A percentile compares a stretch with the other conserved stretches of the same genome.
These are phyloP conservation scores for Malaclemys terrapin DNA, from an alignment of 2,113 vertebrate genomes.

Conservation along the genomic window DNA sequence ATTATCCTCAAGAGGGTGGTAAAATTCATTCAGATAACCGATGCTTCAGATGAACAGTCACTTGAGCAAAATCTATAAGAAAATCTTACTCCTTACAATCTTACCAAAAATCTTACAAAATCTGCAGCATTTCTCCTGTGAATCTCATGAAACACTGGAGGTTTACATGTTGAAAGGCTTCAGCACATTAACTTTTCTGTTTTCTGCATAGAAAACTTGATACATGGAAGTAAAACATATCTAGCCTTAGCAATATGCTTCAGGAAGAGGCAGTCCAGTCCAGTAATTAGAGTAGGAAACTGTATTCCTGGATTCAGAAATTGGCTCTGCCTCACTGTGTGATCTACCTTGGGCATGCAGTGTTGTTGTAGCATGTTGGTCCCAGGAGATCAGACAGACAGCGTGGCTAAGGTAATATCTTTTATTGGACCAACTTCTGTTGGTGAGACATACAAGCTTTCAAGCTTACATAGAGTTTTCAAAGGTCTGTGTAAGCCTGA, in stretches of 20 bases:
- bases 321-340: too few relatives aligned
- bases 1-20: too few relatives aligned
- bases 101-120: background rate
- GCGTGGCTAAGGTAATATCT: too few relatives aligned
- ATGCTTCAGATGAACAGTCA: too few relatives aligned
- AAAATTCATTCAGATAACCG: too few relatives aligned
- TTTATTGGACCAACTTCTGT: background rate
- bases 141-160: background rate
- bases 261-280: background rate
- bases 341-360: too few relatives aligned
- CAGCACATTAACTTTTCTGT: background rate
- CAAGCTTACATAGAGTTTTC: background rate
- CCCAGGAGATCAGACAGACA: background rate
- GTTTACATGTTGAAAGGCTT: background rate
- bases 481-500: background rate
- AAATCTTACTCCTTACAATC: background rate
- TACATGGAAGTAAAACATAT: background rate
- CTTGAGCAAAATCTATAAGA: background rate
- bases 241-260: background rate
- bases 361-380: background rate
- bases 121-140: background rate
- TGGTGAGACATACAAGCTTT: background rate
- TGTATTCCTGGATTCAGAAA: too few relatives aligned
- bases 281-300: background rate
- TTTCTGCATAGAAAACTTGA: background rate